A percentile compares a stretch with the other conserved stretches of the same genome.
Evolutionary conservation across 2,888 invertebrate species (phyloP).

Genomic region (Aphidoletes aphidimyza): DNA sequence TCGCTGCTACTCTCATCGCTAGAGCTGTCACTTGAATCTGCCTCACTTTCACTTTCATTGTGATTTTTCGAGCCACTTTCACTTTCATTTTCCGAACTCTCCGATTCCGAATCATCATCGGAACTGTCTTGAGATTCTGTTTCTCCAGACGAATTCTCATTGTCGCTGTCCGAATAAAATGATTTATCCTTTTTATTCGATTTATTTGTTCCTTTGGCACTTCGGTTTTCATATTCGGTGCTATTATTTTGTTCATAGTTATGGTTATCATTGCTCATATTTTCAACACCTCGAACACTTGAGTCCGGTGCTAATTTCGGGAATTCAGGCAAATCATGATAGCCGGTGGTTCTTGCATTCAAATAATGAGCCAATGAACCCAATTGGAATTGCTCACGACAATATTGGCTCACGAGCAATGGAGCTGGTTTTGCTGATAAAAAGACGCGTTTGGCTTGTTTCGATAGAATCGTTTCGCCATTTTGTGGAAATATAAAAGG

Average conservation of each 20-base stretch:
- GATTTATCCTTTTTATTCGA: conserved; percentile 65
- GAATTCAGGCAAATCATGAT: conserved; percentile 87
- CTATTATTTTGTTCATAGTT: conserved; percentile 60
- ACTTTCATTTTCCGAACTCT: conserved; percentile 46
- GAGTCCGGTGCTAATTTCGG: conserved; percentile 82
- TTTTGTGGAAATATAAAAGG: conserved; percentile 77
- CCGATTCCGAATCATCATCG: conserved; percentile 60
- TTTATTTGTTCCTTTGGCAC: conserved; percentile 59
- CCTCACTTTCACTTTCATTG: conserved; percentile 29
- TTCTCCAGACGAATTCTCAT: conserved; percentile 53
- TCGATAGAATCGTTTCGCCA: conserved; percentile 70
- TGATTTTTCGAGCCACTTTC: no score
- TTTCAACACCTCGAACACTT: conserved; percentile 78
- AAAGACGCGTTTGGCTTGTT: conserved; percentile 85
- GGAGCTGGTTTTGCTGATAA: conserved; percentile 95
- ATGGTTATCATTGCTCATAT: conserved; percentile 58
- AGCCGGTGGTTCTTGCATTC: conserved; percentile 85
- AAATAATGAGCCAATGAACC: conserved; percentile 96
- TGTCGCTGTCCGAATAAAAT: conserved; percentile 72
- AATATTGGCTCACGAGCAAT: conserved; percentile 84
- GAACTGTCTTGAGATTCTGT: conserved; percentile 61
- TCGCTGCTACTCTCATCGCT: conserved; percentile 56
- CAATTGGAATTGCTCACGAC: conserved; percentile 87
- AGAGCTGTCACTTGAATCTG: conserved; percentile 58
- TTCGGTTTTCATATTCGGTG: conserved; percentile 60